A percentile compares a stretch with the other conserved stretches of the same genome.
phyloP scores from a whole-genome alignment of 2,888 invertebrate species.

The Loripinus fragilis region DNA sequence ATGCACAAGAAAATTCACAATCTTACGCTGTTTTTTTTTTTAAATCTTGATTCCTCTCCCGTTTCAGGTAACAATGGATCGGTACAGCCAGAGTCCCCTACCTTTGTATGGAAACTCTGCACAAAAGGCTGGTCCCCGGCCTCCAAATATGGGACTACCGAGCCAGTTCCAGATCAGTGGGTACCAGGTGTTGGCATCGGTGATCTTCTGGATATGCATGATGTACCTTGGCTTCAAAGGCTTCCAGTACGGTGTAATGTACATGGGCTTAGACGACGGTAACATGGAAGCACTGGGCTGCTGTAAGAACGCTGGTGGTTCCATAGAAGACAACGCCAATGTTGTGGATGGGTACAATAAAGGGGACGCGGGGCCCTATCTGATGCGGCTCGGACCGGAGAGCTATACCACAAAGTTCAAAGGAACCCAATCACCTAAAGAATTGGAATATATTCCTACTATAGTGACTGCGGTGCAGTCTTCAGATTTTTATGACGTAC shows the following conservation, averaged over 20 bases:
- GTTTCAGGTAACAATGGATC: background rate
- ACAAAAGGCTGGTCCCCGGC: background rate
- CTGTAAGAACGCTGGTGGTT: conserved; percentile 52
- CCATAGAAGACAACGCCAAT: conserved; percentile 59
- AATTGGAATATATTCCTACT: conserved; percentile 62
- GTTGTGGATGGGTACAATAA: conserved; percentile 61
- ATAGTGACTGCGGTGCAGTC: conserved; percentile 73
- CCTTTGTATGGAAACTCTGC: background rate
- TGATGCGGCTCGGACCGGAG: conserved; percentile 66
- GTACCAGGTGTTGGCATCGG: conserved; percentile 60
- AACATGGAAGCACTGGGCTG: conserved; percentile 45
- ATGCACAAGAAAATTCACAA: no score
- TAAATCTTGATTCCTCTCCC: no score
- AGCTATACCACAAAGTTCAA: conserved; percentile 55
- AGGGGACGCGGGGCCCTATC: conserved; percentile 71
- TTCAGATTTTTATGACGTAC: conserved; percentile 68
- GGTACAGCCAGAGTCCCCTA: background rate
- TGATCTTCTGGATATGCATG: conserved; percentile 57
- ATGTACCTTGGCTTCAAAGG: conserved; percentile 42
- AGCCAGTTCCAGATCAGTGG: conserved; percentile 55
- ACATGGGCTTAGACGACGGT: conserved; percentile 53
- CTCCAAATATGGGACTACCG: conserved; percentile 22
- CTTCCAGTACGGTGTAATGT: conserved; percentile 54
- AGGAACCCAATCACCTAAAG: conserved; percentile 61
- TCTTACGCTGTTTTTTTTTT: no score